These are phyloP conservation scores for Meda fulgida DNA, from an alignment of 2,797 vertebrate genomes.

Conservation along the genomic window DNA sequence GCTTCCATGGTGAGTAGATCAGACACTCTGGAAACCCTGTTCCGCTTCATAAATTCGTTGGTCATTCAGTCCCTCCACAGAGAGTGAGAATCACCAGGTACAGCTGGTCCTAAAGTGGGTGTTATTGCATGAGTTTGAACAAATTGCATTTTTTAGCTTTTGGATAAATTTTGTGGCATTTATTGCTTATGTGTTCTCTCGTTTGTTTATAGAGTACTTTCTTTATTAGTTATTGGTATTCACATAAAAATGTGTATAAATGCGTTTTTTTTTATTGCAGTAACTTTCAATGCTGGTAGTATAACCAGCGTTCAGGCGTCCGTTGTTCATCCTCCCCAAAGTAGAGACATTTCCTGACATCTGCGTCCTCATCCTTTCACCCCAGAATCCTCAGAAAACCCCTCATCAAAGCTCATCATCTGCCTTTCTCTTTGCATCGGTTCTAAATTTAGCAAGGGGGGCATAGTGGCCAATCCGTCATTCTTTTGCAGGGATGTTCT, in stretches of 20 bases:
- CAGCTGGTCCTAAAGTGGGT: neutral
- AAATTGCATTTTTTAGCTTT: neutral
- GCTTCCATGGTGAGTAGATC: conserved; percentile 78
- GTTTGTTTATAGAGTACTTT: neutral
- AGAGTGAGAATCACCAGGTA: neutral
- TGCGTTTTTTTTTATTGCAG: neutral
- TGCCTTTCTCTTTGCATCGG: conserved; percentile 5
- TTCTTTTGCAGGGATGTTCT: neutral
- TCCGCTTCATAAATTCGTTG: conserved; percentile 1
- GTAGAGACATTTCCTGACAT: conserved; percentile 66
- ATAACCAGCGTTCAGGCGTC: neutral
- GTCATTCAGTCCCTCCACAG: neutral
- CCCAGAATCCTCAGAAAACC: conserved; percentile 54
- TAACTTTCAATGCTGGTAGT: neutral
- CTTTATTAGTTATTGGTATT: neutral
- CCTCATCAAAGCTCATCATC: conserved; percentile 48
- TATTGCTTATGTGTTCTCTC: neutral
- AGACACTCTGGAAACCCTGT: conserved; percentile 7
- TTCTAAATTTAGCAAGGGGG: conserved; percentile 43
- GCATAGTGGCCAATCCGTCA: neutral
- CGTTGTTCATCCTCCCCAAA: conserved; percentile 40
- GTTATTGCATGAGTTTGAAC: neutral
- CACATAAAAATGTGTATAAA: neutral
- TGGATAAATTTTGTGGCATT: neutral
- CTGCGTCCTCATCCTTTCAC: conserved; percentile 68